A percentile compares a stretch with the other conserved stretches of the same genome.
Evolutionary conservation across 2,797 vertebrate species (phyloP).

Genomic region (Notoglanidium macrostoma): DNA sequence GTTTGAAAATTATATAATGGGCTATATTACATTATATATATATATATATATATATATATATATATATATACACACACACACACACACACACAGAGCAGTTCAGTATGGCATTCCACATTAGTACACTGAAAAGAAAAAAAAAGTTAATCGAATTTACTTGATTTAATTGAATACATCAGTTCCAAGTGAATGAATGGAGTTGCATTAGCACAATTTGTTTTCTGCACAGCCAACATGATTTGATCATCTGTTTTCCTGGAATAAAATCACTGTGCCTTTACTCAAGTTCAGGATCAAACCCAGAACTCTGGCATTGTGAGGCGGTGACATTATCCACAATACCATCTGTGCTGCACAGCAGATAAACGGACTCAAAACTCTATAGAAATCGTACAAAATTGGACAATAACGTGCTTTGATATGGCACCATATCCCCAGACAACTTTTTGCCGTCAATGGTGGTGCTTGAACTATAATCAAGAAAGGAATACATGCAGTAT

Average conservation of each 20-base stretch:
- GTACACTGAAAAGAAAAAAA: neutral
- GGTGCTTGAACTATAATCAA: neutral
- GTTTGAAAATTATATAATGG: neutral
- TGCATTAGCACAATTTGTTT: neutral
- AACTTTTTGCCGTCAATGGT: neutral
- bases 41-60: no score
- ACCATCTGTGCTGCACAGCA: neutral
- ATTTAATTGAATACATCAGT: neutral
- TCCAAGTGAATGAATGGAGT: neutral
- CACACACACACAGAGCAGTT: no score
- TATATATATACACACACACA: no score
- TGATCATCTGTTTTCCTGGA: neutral
- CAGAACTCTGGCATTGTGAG: neutral
- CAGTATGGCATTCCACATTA: neutral
- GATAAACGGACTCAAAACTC: neutral
- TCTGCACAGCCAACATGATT: neutral
- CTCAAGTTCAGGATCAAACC: neutral
- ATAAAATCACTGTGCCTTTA: neutral
- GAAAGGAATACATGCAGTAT: neutral
- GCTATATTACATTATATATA: no score
- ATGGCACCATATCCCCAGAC: neutral
- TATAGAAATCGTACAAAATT: neutral
- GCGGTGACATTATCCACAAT: neutral
- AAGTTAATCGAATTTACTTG: neutral
- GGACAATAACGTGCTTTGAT: neutral